These are phyloP conservation scores for Patella depressa DNA, from an alignment of 2,888 invertebrate species.

Conservation along the genomic window DNA sequence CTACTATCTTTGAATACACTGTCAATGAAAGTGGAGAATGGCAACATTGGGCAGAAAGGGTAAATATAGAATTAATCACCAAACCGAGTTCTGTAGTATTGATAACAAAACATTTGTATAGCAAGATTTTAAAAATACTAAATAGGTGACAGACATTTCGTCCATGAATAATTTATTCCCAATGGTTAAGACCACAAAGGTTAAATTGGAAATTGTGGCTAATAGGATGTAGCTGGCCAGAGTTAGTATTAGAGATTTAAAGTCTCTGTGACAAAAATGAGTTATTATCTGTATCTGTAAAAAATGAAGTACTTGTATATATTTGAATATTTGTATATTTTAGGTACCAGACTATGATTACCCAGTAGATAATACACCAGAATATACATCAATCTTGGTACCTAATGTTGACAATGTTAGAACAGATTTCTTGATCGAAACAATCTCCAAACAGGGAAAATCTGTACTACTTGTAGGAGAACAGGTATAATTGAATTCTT, in stretches of 20 bases:
- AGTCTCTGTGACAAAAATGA: neutral
- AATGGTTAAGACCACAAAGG: too few relatives aligned
- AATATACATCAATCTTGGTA: slow-evolving; percentile 70
- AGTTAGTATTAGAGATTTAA: neutral
- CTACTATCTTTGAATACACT: slow-evolving; percentile 70
- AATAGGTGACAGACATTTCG: neutral
- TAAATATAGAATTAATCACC: slow-evolving; percentile 75
- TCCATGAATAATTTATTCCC: neutral
- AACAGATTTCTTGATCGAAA: slow-evolving; percentile 69
- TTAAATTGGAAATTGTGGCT: too few relatives aligned
- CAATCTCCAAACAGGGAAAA: slow-evolving; percentile 70
- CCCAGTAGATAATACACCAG: slow-evolving; percentile 65
- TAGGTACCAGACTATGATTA: slow-evolving; percentile 69
- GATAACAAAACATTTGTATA: too few relatives aligned
- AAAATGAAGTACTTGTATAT: neutral
- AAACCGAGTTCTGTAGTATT: neutral
- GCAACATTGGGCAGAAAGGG: slow-evolving; percentile 90
- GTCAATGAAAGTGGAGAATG: slow-evolving; percentile 75
- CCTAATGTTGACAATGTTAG: slow-evolving; percentile 72
- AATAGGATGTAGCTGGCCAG: too few relatives aligned
- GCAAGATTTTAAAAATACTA: too few relatives aligned
- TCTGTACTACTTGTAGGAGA: slow-evolving; percentile 72
- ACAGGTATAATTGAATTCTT: slow-evolving; percentile 55
- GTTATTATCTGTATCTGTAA: neutral
- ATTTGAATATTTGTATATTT: slow-evolving; percentile 14